These are phyloP conservation scores for Proterorhinus semilunaris DNA, from an alignment of 2,113 vertebrate genomes.

Conservation along the genomic window DNA sequence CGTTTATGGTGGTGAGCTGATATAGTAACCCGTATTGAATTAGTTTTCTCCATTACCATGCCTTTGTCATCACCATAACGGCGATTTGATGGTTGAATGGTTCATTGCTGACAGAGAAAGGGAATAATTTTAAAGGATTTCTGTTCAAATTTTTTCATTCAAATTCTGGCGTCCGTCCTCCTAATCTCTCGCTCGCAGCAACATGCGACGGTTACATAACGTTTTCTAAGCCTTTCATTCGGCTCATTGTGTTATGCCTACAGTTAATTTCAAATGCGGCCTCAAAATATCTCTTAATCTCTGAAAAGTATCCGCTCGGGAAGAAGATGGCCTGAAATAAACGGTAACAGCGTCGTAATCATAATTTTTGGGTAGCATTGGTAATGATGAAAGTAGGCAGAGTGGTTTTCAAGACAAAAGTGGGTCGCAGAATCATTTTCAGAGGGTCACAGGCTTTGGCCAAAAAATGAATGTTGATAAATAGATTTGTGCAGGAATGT, in stretches of 20 bases:
- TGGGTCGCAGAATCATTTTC: no score
- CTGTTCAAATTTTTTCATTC: slow-evolving; percentile 29
- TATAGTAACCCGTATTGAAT: background rate
- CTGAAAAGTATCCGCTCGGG: background rate
- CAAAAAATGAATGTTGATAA: no score
- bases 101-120: slow-evolving; percentile 2
- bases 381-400: no score
- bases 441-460: no score
- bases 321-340: background rate
- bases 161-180: slow-evolving; percentile 30
- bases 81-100: background rate
- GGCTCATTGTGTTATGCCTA: slow-evolving; percentile 24
- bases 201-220: slow-evolving; percentile 46
- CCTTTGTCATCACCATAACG: background rate
- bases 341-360: no score
- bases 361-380: no score
- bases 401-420: no score
- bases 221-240: slow-evolving; percentile 21
- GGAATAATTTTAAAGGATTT: slow-evolving; percentile 20
- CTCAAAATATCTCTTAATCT: slow-evolving; percentile 9
- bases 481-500: no score
- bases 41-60: background rate
- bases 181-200: slow-evolving; percentile 18
- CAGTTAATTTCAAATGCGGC: slow-evolving; percentile 22
- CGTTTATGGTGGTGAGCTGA: background rate